Evolutionary conservation across 1,140 invertebrate genomes (phyloP).

Genomic region (Euura lappo): DNA sequence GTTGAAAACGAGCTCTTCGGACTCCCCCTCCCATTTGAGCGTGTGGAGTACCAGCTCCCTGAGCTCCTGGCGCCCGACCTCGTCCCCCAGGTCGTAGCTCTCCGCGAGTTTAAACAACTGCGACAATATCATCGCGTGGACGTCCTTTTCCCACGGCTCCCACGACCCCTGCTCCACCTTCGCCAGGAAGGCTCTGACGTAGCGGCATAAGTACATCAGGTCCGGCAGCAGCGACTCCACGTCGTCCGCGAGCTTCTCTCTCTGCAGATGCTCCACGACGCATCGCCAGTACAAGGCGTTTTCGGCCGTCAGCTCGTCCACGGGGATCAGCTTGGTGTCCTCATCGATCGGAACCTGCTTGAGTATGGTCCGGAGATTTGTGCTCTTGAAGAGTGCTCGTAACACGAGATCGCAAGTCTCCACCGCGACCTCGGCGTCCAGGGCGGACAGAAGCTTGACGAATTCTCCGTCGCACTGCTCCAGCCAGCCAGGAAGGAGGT

Average conservation of each 20-base stretch:
- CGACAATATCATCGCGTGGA: conserved; percentile 66
- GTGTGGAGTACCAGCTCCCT: conserved; percentile 56
- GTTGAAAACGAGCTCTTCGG: conserved; percentile 57
- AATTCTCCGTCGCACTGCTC: conserved; percentile 66
- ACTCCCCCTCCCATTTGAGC: conserved; percentile 55
- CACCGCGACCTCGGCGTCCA: conserved; percentile 62
- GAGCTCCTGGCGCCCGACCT: conserved; percentile 65
- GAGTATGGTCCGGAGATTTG: conserved; percentile 34
- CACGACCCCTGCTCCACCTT: conserved; percentile 44
- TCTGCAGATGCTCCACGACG: conserved; percentile 60
- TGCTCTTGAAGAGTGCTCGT: conserved; percentile 42
- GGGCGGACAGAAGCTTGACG: conserved; percentile 65
- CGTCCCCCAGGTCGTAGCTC: conserved; percentile 70
- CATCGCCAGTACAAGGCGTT: conserved; percentile 69
- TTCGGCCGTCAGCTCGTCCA: conserved; percentile 63
- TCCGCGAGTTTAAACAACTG: conserved; percentile 67
- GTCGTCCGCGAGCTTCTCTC: conserved; percentile 46
- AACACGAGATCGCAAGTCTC: conserved; percentile 40
- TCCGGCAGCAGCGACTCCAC: conserved; percentile 62
- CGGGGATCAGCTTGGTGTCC: conserved; percentile 60
- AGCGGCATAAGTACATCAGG: conserved; percentile 61
- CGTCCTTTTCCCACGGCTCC: conserved; percentile 56
- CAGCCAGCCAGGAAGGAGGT: conserved; percentile 71
- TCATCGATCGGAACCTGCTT: conserved; percentile 44
- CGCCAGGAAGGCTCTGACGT: conserved; percentile 56